Conservation (phyloP, 2,888 invertebrate species). For the Morpho achilles region DNA sequence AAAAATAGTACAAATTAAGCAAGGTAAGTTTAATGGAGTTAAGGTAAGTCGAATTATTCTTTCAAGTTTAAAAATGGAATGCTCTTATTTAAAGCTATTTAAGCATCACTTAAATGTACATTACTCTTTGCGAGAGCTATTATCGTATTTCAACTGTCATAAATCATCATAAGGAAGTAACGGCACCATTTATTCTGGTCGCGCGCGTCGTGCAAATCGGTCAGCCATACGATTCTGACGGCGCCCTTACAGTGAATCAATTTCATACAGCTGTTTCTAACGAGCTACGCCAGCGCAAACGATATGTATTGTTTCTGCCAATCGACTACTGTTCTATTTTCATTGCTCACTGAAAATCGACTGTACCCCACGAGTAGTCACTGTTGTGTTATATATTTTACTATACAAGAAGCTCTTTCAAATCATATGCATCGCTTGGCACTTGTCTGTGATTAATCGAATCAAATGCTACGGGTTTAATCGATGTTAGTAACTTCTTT, state of each 20-base stretch:
- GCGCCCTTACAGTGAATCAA: constrained; percentile 47
- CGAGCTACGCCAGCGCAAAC: constrained; percentile 29
- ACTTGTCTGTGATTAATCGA: constrained; percentile 28
- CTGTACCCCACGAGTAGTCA: constrained; percentile 42
- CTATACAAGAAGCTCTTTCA: constrained; percentile 5
- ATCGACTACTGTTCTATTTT: constrained; percentile 52
- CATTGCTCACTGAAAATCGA: constrained; percentile 48
- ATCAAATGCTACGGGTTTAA: neutral
- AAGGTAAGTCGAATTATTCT: too few species aligned
- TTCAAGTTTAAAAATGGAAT: too few species aligned
- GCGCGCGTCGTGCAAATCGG: constrained; percentile 28
- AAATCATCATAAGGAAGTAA: constrained; percentile 24
- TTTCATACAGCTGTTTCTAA: constrained; percentile 64
- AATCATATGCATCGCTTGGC: constrained; percentile 52
- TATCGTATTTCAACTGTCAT: constrained; percentile 23
- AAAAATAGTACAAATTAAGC: too few species aligned
- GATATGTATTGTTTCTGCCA: constrained; percentile 57
- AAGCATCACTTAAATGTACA: constrained; percentile 18
- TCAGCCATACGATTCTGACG: constrained; percentile 23
- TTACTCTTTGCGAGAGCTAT: constrained; percentile 21
- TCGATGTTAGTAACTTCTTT: constrained; percentile 1
- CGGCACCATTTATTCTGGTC: constrained; percentile 24
- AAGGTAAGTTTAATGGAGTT: too few species aligned
- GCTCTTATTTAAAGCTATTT: constrained; percentile 1
- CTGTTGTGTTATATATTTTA: too few species aligned